phyloP scores from a whole-genome alignment of 2,888 invertebrate species.

The Plagodis pulveraria region DNA sequence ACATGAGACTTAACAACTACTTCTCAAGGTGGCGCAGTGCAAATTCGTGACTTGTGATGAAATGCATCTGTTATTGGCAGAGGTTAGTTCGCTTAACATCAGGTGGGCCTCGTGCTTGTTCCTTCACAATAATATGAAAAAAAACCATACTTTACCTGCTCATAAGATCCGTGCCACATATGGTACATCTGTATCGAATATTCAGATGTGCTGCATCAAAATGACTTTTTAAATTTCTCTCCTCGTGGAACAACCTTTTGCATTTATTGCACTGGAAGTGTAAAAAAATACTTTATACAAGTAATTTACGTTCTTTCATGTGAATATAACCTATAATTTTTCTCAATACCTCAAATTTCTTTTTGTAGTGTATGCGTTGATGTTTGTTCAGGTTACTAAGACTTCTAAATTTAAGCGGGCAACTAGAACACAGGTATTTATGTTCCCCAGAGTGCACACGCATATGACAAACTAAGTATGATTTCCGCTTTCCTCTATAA shows the following conservation, averaged over 20 bases:
- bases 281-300: background rate
- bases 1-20: too few species aligned
- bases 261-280: conserved; percentile 41
- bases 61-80: too few species aligned
- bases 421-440: conserved; percentile 41
- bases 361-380: conserved; percentile 38
- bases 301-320: background rate
- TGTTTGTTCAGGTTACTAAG: conserved; percentile 43
- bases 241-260: conserved; percentile 39
- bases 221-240: conserved; percentile 39
- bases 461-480: conserved; percentile 44
- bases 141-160: conserved; percentile 32
- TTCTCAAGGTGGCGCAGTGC: too few species aligned
- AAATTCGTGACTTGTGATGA: too few species aligned
- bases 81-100: too few species aligned
- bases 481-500: conserved; percentile 42
- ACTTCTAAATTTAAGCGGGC: conserved; percentile 41
- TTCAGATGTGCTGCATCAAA: conserved; percentile 44
- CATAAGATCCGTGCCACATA: conserved; percentile 39
- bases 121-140: too few species aligned
- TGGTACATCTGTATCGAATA: conserved; percentile 41
- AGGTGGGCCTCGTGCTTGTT: too few species aligned
- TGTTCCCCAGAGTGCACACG: conserved; percentile 42
- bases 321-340: background rate
- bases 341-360: conserved; percentile 39